A percentile compares a stretch with the other conserved stretches of the same genome.
These are phyloP conservation scores for Hormaphis cornu DNA, from an alignment of 1,140 invertebrate genomes.

Conservation along the genomic window DNA sequence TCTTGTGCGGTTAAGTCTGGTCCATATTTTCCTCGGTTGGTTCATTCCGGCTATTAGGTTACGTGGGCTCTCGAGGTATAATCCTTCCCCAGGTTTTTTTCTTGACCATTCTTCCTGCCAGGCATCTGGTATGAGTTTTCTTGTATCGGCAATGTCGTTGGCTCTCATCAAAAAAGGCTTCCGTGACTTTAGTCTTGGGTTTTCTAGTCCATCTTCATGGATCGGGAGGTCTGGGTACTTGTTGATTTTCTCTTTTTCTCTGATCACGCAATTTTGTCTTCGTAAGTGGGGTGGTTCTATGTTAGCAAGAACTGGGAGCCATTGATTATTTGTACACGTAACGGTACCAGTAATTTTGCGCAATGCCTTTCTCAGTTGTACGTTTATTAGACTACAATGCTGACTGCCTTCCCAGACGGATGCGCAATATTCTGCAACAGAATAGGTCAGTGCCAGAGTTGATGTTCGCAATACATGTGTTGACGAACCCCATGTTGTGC, in stretches of 20 bases:
- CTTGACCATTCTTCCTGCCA: not conserved
- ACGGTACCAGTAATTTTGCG: too few species aligned
- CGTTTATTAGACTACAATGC: too few species aligned
- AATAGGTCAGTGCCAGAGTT: too few species aligned
- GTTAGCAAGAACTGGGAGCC: conserved; percentile 3
- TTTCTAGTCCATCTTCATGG: not conserved
- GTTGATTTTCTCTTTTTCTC: conserved; percentile 10
- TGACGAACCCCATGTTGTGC: too few species aligned
- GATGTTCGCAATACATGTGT: too few species aligned
- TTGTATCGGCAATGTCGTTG: not conserved
- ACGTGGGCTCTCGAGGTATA: not conserved
- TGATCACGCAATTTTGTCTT: not conserved
- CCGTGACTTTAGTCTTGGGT: conserved; percentile 9
- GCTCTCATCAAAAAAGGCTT: too few species aligned
- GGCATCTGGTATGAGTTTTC: conserved; percentile 2
- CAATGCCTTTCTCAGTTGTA: too few species aligned
- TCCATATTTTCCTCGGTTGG: not conserved
- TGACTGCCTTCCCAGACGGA: too few species aligned
- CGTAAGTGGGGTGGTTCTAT: conserved; percentile 6
- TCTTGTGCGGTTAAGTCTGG: too few species aligned
- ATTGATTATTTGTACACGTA: not conserved
- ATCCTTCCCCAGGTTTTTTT: not conserved
- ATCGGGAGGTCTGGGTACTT: not conserved
- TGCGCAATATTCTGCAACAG: conserved; percentile 14
- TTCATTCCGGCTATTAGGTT: not conserved